These are phyloP conservation scores for Oikopleura dioica DNA, from an alignment of 23 tunicate species.

Conservation along the genomic window DNA sequence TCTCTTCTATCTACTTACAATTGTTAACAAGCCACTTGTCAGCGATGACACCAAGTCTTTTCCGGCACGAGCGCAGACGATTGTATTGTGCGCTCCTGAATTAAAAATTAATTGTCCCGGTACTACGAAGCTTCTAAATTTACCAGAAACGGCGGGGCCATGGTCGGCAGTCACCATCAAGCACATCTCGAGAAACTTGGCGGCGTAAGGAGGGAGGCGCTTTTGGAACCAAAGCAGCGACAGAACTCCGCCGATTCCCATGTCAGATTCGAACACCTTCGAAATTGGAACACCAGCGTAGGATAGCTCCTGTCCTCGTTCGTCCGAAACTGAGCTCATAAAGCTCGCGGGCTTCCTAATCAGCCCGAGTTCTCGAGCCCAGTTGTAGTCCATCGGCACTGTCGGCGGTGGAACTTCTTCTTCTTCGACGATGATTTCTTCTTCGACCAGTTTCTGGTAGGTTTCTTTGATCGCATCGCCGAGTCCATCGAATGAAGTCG, in stretches of 20 bases:
- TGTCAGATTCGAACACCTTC: conserved; percentile 56
- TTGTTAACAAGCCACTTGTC: conserved; percentile 78
- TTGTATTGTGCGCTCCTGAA: conserved; percentile 92
- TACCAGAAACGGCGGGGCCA: conserved; percentile 96
- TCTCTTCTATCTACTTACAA: too few relatives aligned
- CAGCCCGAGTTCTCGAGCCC: conserved; percentile 67
- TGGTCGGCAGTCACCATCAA: conserved; percentile 96
- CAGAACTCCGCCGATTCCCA: conserved; percentile 89
- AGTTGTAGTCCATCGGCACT: conserved; percentile 92
- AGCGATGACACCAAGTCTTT: conserved; percentile 76
- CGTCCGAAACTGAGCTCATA: conserved; percentile 79
- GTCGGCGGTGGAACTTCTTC: conserved; percentile 98
- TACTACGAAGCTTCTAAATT: not conserved
- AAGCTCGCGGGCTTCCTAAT: conserved; percentile 84
- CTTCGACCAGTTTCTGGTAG: conserved; percentile 35
- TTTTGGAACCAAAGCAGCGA: conserved; percentile 87
- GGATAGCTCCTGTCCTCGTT: conserved; percentile 70
- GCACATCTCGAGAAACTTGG: conserved; percentile 80
- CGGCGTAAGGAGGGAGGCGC: conserved; percentile 67
- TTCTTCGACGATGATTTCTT: conserved; percentile 27
- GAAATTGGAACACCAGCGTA: conserved; percentile 99
- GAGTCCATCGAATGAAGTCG: conserved; percentile 47
- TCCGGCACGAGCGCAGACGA: conserved; percentile 94
- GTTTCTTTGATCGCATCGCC: conserved; percentile 41
- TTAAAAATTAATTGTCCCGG: not conserved